phyloP scores from a whole-genome alignment of 1,140 invertebrate species.

The Heliconius eleuchia region DNA sequence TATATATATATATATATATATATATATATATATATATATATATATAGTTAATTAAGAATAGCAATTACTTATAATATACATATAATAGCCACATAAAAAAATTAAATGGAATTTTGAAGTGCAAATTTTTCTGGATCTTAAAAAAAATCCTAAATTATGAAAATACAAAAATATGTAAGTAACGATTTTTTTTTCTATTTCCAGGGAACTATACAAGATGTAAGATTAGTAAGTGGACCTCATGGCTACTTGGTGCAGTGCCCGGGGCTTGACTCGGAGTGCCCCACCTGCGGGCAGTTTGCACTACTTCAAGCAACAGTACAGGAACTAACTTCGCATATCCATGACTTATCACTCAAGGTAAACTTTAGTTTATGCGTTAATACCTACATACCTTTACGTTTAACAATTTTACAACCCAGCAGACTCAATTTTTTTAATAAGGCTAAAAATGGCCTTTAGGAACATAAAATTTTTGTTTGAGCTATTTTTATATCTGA shows the following conservation, averaged over 20 bases:
- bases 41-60: no score
- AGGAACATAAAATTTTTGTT: background rate
- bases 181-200: background rate
- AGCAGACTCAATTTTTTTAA: background rate
- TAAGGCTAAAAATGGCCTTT: background rate
- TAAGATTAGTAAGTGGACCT: constrained; percentile 90
- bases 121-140: no score
- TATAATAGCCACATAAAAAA: background rate
- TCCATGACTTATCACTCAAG: constrained; percentile 87
- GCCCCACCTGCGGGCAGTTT: constrained; percentile 95
- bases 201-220: constrained; percentile 87
- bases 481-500: no score
- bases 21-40: no score
- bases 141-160: background rate
- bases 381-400: background rate
- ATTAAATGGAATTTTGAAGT: background rate
- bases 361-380: constrained; percentile 62
- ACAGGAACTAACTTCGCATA: constrained; percentile 84
- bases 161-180: background rate
- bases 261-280: constrained; percentile 91
- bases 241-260: constrained; percentile 94
- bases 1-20: no score
- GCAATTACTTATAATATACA: no score
- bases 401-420: no score
- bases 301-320: constrained; percentile 89